phyloP scores from a whole-genome alignment of 2,113 vertebrate genomes.

The Oxyruncus cristatus region DNA sequence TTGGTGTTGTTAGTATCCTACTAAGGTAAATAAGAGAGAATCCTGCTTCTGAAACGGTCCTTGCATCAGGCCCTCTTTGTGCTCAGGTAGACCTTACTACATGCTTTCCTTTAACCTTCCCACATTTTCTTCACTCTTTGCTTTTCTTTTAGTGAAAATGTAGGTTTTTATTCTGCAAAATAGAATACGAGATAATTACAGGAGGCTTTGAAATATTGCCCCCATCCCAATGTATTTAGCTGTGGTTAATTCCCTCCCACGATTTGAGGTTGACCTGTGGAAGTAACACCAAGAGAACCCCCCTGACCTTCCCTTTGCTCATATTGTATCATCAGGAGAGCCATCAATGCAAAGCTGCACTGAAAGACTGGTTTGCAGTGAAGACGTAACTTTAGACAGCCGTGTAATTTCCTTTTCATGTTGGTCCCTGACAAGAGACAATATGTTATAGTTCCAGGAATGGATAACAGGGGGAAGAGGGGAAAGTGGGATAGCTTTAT shows the following conservation, averaged over 20 bases:
- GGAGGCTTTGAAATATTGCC: neutral
- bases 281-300: neutral
- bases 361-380: constrained; percentile 33
- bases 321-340: neutral
- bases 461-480: neutral
- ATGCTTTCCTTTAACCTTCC: neutral
- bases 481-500: constrained; percentile 15
- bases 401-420: constrained; percentile 53
- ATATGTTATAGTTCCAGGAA: constrained; percentile 42
- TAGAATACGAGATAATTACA: neutral
- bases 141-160: neutral
- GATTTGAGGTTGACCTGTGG: neutral
- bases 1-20: neutral
- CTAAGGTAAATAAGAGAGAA: neutral
- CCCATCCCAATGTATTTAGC: neutral
- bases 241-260: neutral
- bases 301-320: neutral
- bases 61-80: neutral
- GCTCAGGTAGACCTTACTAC: neutral
- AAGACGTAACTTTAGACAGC: constrained; percentile 61
- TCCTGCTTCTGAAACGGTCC: neutral
- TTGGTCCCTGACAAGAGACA: constrained; percentile 48
- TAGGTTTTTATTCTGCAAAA: neutral
- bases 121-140: neutral
- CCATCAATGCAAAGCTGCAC: constrained; percentile 38